Evolutionary conservation across 2,797 vertebrate species (phyloP).

Genomic region (Myotis findleyi): DNA sequence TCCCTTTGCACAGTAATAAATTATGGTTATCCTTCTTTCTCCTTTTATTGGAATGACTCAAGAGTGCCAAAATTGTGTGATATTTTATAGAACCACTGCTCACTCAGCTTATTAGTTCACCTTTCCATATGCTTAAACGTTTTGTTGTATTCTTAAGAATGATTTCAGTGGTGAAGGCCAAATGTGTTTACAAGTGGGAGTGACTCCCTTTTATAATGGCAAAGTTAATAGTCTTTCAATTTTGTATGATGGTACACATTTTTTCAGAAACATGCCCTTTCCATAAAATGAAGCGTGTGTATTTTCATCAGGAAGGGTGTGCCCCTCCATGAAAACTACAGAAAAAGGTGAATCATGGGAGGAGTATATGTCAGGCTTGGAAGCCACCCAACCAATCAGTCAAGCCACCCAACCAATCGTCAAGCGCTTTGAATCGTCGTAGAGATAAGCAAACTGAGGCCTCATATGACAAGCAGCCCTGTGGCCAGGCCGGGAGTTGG

Average conservation of each 20-base stretch:
- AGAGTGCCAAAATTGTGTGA: neutral
- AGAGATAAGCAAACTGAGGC: neutral
- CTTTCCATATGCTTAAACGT: neutral
- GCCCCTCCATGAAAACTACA: neutral
- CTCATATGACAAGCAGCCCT: neutral
- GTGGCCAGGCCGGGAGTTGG: neutral
- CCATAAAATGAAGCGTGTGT: neutral
- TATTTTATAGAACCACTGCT: slow-evolving; percentile 32
- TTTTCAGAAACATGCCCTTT: slow-evolving; percentile 34
- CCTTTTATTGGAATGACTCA: neutral
- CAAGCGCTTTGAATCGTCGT: neutral
- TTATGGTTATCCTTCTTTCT: neutral
- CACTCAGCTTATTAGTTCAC: slow-evolving; percentile 34
- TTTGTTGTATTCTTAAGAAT: slow-evolving; percentile 10
- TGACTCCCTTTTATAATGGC: slow-evolving; percentile 13
- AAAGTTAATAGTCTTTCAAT: neutral
- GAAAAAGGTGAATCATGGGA: neutral
- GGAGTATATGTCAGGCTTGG: neutral
- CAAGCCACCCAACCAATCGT: neutral
- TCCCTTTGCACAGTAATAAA: slow-evolving; percentile 25
- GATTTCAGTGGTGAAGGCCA: neutral
- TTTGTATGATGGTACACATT: neutral
- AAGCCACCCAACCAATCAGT: neutral
- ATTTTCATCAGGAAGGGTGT: neutral
- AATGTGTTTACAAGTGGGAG: neutral